Conservation (phyloP, 2,888 invertebrate genomes). For the Amiota minor region DNA sequence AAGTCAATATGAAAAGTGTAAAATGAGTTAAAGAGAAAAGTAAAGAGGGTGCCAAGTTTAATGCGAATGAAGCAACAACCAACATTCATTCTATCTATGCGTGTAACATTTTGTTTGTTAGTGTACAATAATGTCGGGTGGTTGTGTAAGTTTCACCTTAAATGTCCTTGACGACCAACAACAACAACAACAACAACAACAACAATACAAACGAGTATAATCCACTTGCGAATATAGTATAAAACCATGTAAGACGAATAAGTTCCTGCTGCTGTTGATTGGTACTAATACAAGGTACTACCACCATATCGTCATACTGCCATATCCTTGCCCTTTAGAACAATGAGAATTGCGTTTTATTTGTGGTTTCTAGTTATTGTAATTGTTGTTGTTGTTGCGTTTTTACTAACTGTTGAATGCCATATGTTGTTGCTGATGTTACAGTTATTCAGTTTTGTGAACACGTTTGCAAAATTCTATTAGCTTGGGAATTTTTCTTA, state of each 20-base stretch:
- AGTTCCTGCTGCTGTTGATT: too few relatives aligned
- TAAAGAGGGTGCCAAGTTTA: neutral
- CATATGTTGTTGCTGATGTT: constrained; percentile 20
- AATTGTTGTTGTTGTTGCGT: neutral
- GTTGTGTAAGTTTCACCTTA: constrained; percentile 17
- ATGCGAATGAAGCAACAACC: neutral
- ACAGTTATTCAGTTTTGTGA: neutral
- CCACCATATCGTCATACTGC: neutral
- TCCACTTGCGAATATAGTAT: neutral
- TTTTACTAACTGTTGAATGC: constrained; percentile 23
- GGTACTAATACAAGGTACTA: neutral
- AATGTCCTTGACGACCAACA: constrained; percentile 19
- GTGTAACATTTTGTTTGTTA: too few relatives aligned
- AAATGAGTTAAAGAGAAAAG: neutral
- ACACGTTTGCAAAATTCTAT: constrained; percentile 15
- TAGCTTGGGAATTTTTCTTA: constrained; percentile 6
- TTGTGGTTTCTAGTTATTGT: neutral
- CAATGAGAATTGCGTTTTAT: neutral
- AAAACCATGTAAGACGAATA: too few relatives aligned
- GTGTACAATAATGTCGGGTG: neutral
- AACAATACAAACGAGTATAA: neutral
- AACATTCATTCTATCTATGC: too few relatives aligned
- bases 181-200: neutral
- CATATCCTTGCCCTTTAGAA: constrained; percentile 13
- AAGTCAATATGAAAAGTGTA: neutral